Evolutionary conservation across 2,888 invertebrate genomes (phyloP).

Genomic region (Pecten maximus): DNA sequence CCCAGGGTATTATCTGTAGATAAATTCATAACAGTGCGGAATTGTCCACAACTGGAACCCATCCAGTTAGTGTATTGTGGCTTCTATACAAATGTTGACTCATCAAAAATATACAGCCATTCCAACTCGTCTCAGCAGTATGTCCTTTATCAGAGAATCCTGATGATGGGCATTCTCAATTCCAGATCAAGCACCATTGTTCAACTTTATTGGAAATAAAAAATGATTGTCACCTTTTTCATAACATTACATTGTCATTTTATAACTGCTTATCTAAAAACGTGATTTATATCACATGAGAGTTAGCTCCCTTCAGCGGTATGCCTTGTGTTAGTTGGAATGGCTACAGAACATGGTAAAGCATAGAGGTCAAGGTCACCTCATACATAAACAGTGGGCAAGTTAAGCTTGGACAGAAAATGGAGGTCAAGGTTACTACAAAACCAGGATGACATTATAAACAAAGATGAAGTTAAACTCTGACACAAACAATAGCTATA

Average conservation of each 20-base stretch:
- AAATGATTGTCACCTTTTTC: no score
- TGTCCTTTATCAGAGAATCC: background rate
- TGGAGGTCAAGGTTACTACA: background rate
- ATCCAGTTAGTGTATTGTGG: no score
- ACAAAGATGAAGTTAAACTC: background rate
- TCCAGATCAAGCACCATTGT: background rate
- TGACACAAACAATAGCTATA: background rate
- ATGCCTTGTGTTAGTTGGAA: background rate
- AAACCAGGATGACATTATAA: background rate
- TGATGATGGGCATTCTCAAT: background rate
- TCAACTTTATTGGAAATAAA: background rate
- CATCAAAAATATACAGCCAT: background rate
- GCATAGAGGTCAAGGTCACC: background rate
- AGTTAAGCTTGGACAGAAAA: background rate
- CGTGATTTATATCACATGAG: background rate
- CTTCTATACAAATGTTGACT: no score
- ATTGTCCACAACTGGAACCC: no score
- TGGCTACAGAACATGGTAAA: conserved; percentile 5
- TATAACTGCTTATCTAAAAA: no score
- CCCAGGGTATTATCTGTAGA: no score
- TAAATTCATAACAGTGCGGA: no score
- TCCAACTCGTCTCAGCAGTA: background rate
- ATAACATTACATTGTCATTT: no score
- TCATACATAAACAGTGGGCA: background rate
- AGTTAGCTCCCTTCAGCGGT: background rate